Base-by-base conservation (phyloP, 2,113 vertebrate genomes). In the Columbina picui region DNA sequence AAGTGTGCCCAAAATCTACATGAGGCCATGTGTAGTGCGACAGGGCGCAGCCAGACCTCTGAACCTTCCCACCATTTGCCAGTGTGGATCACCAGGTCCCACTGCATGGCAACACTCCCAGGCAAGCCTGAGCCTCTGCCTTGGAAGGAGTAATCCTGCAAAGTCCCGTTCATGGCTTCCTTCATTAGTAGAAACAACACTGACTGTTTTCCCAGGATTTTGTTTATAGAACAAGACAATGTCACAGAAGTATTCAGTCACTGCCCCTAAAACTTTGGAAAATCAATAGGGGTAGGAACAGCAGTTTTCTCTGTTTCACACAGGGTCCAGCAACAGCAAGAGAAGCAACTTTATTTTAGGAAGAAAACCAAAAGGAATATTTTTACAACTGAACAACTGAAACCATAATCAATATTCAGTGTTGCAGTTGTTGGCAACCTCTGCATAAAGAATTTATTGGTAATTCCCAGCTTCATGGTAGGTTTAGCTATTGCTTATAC, bases 1-100 rank as follows among this genome's bases (percentile, higher is more conserved):
- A 68, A 86, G 53, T 0, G 0, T 55, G 29, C 19, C 36, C 1
- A 0, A 70, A 64, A 39, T 4, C 36, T 3, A 1, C 22, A 7
- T 5, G 49, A 69, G 49, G 13, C 14, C 15, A 5, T 6, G 8
- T 57, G 29, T 57, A 56, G 70, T 70, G 61, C 2, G 1, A 52
- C 19, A 68, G 29, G 22, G 27, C 22, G 36, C 26, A 13, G 43
- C 22, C 50, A 65, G 49, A 50, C 6, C 13, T 0, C 0, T 19
- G 36, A 70, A 38, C 8, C 10, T 41, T 50, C 22, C 25, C 25
- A 27, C 10, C 23, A 32, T n/a, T 81, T 61, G 68, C 49, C 77
- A 69, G 36, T 0, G 0, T 20, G 43, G 83, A 29, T 4, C 13
- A 12, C 19, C 12, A 38, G 2, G 4, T 64, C 14, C 34, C 32